These are phyloP conservation scores for Aeoliscus strigatus DNA, from an alignment of 2,797 vertebrate genomes.

Conservation along the genomic window DNA sequence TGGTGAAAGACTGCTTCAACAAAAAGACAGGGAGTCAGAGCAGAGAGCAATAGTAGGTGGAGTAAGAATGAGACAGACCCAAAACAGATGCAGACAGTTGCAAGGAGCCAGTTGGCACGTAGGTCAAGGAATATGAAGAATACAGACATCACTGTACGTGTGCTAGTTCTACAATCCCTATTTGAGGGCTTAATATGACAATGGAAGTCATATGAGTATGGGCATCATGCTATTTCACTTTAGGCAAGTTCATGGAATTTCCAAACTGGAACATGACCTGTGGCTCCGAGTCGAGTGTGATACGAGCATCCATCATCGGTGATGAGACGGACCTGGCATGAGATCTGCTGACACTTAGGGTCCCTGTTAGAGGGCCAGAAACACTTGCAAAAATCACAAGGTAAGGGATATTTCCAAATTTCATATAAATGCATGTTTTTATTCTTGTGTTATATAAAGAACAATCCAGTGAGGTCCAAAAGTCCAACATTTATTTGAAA, in stretches of 20 bases:
- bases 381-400: conserved; percentile 2
- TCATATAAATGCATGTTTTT: no score
- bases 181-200: neutral
- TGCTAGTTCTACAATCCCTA: conserved; percentile 11
- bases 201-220: neutral
- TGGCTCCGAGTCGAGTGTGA: neutral
- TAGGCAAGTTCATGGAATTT: neutral
- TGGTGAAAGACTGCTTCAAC: conserved; percentile 20
- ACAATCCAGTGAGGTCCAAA: no score
- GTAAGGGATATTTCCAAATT: no score
- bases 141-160: conserved; percentile 15
- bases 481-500: no score
- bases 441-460: no score
- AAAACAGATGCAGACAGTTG: conserved; percentile 37
- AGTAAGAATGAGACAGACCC: conserved; percentile 39
- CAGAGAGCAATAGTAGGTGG: conserved; percentile 27
- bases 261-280: conserved; percentile 7
- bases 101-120: conserved; percentile 26
- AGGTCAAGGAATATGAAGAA: conserved; percentile 30
- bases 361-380: neutral
- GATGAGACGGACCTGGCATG: conserved; percentile 6
- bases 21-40: conserved; percentile 33
- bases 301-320: conserved; percentile 10
- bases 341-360: neutral
- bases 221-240: neutral